Conservation (phyloP, 1,140 invertebrate genomes). For the Cydia fagiglandana region DNA sequence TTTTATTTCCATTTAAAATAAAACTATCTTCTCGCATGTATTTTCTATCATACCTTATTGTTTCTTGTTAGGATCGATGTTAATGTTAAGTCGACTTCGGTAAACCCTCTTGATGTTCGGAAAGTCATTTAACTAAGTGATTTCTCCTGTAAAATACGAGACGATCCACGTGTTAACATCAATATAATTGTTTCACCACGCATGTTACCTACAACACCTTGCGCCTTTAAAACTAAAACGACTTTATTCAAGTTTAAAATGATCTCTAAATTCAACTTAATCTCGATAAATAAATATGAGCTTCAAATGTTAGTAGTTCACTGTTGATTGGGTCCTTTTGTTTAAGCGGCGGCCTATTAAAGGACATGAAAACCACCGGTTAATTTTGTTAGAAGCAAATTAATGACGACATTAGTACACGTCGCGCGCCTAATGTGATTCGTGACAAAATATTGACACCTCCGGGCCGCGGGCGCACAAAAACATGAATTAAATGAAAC, state of each 20-base stretch:
- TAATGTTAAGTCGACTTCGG: not conserved
- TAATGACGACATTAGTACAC: slow-evolving; percentile 72
- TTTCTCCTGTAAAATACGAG: slow-evolving; percentile 17
- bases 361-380: slow-evolving; percentile 66
- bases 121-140: slow-evolving; percentile 25
- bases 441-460: slow-evolving; percentile 78
- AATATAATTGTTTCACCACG: slow-evolving; percentile 57
- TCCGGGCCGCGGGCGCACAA: slow-evolving; percentile 36
- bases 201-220: slow-evolving; percentile 33
- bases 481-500: slow-evolving; percentile 40
- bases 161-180: slow-evolving; percentile 49
- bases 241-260: not conserved
- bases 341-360: slow-evolving; percentile 47
- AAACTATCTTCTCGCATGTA: too few species aligned
- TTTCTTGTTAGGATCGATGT: slow-evolving; percentile 9
- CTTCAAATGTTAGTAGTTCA: not conserved
- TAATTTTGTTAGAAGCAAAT: slow-evolving; percentile 74
- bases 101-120: not conserved
- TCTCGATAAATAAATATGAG: not conserved
- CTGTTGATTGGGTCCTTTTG: not conserved
- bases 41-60: not conserved
- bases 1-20: slow-evolving; percentile 10
- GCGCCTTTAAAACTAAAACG: not conserved
- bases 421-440: slow-evolving; percentile 61
- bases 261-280: not conserved